Base-by-base conservation (phyloP, 2,888 invertebrate species). In the Stenichneumon culpator region DNA sequence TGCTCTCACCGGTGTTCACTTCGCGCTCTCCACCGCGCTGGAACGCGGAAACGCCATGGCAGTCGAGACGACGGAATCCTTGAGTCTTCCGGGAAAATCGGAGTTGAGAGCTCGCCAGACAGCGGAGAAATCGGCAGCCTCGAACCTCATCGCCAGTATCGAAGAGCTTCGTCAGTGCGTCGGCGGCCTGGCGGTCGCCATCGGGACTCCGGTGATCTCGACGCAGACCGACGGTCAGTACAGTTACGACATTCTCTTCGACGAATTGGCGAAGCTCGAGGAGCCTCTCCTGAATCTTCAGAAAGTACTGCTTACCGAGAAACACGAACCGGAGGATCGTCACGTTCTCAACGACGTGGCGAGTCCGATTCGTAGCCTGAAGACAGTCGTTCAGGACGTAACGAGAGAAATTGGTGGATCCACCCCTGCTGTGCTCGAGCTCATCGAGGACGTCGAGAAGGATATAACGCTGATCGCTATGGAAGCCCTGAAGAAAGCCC, bases 381-480 rank as follows among this genome's bases (percentile, higher is more conserved):
- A 90, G 83, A 60, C 60, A 3, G 72, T 91, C 3, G 75, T 91
- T n/a, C 78, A 86, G 22, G 84, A 86, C n/a, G 87, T 93, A 25
- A 82, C 86, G 0, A 80, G 90, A 28, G 88, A 80, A 14, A 65
- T 88, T 3, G 88, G 80, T 16, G 79, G 86, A 7, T 54, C 74
- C 0, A 83, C 90, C n/a, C 74, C 87, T 6, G 83, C 89, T 0
- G 78, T 93, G 19, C 47, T 92, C 3, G 88, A 91, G 63, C 79
- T 93, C n/a, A 75, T 93, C 4, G 91, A 92, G 79, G 92, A 92
- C 50, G 90, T 93, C 47, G 90, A 92, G 63, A 92, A 90, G 52
- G 91, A 92, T 65, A 82, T 88, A 0, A 86, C 90, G 5, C 39
- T 91, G 57, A 88, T 91, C 5, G 87, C 90, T 0, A 90, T 90